phyloP scores from a whole-genome alignment of 2,113 vertebrate genomes.

The Paramisgurnus dabryanus region DNA sequence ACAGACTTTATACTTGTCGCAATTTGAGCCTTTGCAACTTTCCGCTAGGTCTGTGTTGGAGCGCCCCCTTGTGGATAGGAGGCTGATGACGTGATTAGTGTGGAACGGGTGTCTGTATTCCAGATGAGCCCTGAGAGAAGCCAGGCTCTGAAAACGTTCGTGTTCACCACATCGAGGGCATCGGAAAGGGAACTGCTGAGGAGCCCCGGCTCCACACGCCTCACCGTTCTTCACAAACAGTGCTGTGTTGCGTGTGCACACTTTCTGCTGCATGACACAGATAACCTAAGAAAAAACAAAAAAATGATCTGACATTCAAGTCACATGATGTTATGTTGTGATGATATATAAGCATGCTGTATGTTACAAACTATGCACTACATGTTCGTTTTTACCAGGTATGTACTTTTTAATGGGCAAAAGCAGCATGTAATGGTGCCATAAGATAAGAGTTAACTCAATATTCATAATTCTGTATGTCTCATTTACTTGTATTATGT shows the following conservation, averaged over 20 bases:
- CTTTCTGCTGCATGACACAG: slow-evolving; percentile 87
- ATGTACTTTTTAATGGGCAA: no score
- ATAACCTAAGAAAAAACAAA: slow-evolving; percentile 44
- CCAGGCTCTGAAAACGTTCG: slow-evolving; percentile 81
- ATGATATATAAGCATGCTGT: no score
- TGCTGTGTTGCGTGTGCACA: slow-evolving; percentile 80
- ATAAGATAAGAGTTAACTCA: no score
- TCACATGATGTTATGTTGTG: no score
- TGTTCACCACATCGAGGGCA: slow-evolving; percentile 81
- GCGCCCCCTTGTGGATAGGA: slow-evolving; percentile 63
- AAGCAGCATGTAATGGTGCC: no score
- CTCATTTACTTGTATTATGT: no score
- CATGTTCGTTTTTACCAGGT: no score
- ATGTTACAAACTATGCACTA: no score
- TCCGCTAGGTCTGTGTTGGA: slow-evolving; percentile 43
- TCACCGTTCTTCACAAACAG: slow-evolving; percentile 79
- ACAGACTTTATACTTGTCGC: slow-evolving; percentile 58
- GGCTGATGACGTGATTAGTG: slow-evolving; percentile 69
- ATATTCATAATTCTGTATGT: no score
- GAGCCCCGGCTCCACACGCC: slow-evolving; percentile 68
- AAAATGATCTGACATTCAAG: background rate
- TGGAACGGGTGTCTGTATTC: slow-evolving; percentile 84
- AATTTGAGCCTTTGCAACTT: slow-evolving; percentile 44
- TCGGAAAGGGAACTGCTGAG: slow-evolving; percentile 77
- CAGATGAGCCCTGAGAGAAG: slow-evolving; percentile 81